These are phyloP conservation scores for Garrulus glandarius DNA, from an alignment of 2,797 vertebrate species.

Conservation along the genomic window DNA sequence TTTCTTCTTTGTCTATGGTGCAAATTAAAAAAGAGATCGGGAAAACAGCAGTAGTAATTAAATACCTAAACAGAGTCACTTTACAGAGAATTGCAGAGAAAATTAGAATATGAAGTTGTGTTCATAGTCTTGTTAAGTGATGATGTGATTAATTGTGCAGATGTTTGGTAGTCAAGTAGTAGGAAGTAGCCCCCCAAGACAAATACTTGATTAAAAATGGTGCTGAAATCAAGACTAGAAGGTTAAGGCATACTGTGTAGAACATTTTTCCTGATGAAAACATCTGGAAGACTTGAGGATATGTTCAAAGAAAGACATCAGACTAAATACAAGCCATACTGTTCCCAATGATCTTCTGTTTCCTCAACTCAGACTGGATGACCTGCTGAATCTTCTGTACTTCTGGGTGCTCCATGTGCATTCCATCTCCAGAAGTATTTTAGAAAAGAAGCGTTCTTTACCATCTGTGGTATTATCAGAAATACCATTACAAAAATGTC, in stretches of 20 bases:
- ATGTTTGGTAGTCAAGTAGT: not conserved
- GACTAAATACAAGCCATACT: not conserved
- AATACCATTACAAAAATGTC: not conserved
- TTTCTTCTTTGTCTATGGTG: not conserved
- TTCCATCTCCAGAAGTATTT: not conserved
- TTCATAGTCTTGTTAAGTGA: not conserved
- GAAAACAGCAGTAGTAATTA: not conserved
- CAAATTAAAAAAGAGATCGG: not conserved
- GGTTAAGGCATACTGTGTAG: not conserved
- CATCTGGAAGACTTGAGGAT: not conserved
- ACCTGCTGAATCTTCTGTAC: not conserved
- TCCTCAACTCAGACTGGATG: not conserved
- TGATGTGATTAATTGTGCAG: not conserved
- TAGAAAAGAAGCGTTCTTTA: not conserved
- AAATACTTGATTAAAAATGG: not conserved
- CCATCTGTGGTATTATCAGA: not conserved
- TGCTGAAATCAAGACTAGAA: not conserved
- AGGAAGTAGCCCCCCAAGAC: not conserved
- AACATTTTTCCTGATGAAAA: not conserved
- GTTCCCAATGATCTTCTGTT: not conserved
- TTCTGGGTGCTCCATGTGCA: not conserved
- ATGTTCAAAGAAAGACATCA: not conserved
- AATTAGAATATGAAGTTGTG: not conserved
- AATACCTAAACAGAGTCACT: not conserved
- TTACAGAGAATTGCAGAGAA: not conserved